These are phyloP conservation scores for Gavialis gangeticus DNA, from an alignment of 2,113 vertebrate genomes.

Conservation along the genomic window DNA sequence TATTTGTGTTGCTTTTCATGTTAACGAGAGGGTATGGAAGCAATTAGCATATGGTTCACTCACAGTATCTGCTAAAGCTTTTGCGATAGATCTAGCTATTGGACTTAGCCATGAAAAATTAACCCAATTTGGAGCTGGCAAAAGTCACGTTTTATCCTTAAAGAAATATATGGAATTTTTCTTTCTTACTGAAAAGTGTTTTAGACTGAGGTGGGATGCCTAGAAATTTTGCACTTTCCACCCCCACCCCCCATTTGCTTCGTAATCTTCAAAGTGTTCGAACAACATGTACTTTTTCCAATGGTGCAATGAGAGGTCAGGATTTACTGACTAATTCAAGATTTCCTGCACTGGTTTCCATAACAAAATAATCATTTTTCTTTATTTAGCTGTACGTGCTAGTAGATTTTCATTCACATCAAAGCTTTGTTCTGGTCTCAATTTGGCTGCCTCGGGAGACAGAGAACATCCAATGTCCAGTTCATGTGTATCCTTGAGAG, in stretches of 20 bases:
- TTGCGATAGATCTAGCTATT: constrained; percentile 47
- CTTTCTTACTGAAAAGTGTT: not conserved
- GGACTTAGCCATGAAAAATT: constrained; percentile 36
- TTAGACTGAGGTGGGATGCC: constrained; percentile 12
- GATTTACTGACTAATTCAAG: constrained; percentile 76
- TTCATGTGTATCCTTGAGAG: constrained; percentile 46
- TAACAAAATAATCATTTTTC: constrained; percentile 65
- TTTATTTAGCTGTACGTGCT: constrained; percentile 71
- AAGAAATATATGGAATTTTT: not conserved
- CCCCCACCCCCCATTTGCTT: not conserved
- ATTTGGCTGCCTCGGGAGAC: constrained; percentile 65
- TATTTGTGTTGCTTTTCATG: constrained; percentile 76
- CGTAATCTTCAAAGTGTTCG: not conserved
- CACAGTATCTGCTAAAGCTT: constrained; percentile 65
- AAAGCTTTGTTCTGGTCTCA: constrained; percentile 72
- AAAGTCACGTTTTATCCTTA: not conserved
- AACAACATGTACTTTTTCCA: constrained; percentile 48
- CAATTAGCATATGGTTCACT: constrained; percentile 75
- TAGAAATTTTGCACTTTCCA: constrained; percentile 27
- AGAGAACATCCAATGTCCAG: constrained; percentile 63
- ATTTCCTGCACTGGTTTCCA: constrained; percentile 75
- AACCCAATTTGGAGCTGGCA: not conserved
- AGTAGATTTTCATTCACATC: constrained; percentile 69
- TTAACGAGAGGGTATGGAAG: constrained; percentile 70
- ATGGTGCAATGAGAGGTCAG: constrained; percentile 66